Base-by-base conservation (phyloP, 2,113 vertebrate genomes). In the Camelus bactrianus region DNA sequence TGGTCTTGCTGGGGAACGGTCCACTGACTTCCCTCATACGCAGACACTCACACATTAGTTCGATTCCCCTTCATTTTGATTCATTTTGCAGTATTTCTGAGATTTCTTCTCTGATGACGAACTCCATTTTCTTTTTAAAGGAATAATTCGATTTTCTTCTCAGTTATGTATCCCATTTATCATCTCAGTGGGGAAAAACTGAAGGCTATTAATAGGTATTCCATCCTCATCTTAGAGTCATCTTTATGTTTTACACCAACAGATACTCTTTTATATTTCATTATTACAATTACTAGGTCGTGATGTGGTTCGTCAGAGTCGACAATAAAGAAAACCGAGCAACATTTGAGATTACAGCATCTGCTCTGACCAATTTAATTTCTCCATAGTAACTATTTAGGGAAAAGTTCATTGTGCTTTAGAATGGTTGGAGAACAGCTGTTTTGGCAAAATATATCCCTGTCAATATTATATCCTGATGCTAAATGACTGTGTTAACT, bases 311-410 rank as follows among this genome's bases (percentile, higher is more conserved):
- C 79, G 95, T 97, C 19, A 54, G n/a, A 96, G 75, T 97, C 94
- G 96, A n/a, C 12, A 87, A 50, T 91, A 95, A 97, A 50, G 17
- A 6, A 83, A 88, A 14, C 30, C 87, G 84, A 91, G 76, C 84
- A 91, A 94, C 81, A 90, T 15, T 35, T 62, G 50, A 94, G 93
- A 97, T 38, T 93, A 60, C 22, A 79, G 48, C 92, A 97, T 84
- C 82, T 98, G 60, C 38, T 95, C 86, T 58, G 0, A 6, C 9
- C 85, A 48, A 91, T 97, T 98, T 97, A 86, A 97, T 96, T 97
- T 82, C 28, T 22, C 2, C 86, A 16, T 81, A 52, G n/a, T 56
- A 64, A 76, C 56, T 88, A 38, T 88, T 79, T 79, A 72, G 54
- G 94, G 38, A 24, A 97, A 91, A 80, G 20, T n/a, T 0, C 32